Evolutionary conservation across 1,140 invertebrate genomes (phyloP).

Genomic region (Macrostomum lignano): DNA sequence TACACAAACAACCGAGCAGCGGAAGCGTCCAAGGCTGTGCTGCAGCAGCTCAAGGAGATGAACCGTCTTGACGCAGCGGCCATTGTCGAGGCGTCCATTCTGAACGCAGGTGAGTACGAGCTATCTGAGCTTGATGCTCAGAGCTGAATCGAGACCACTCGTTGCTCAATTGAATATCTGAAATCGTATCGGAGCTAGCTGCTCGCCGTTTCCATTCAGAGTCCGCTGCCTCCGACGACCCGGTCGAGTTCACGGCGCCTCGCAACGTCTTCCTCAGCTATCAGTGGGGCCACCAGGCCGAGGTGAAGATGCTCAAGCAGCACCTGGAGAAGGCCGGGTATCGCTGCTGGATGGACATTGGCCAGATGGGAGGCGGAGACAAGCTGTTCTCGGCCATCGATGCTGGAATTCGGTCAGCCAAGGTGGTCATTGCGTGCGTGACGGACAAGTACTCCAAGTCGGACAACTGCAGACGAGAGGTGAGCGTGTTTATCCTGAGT

Average conservation of each 20-base stretch:
- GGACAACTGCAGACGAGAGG: constrained; percentile 21
- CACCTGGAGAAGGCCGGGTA: constrained; percentile 15
- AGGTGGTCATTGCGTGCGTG: constrained; percentile 16
- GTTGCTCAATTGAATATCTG: no score
- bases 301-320: constrained; percentile 14
- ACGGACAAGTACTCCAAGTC: constrained; percentile 18
- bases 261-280: constrained; percentile 21
- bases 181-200: no score
- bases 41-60: no score
- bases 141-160: no score
- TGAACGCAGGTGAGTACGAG: no score
- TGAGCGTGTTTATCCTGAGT: constrained; percentile 7
- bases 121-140: no score
- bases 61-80: no score
- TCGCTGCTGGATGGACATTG: constrained; percentile 20
- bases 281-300: constrained; percentile 18
- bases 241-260: constrained; percentile 12
- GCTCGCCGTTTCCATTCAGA: no score
- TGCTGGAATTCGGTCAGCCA: constrained; percentile 14
- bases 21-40: no score
- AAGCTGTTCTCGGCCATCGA: constrained; percentile 20
- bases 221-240: constrained; percentile 8
- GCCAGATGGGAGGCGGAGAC: constrained; percentile 23
- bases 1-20: no score
- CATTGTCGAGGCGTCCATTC: no score